phyloP scores from a whole-genome alignment of 1,140 invertebrate genomes.

The Drosophila kurseongensis region DNA sequence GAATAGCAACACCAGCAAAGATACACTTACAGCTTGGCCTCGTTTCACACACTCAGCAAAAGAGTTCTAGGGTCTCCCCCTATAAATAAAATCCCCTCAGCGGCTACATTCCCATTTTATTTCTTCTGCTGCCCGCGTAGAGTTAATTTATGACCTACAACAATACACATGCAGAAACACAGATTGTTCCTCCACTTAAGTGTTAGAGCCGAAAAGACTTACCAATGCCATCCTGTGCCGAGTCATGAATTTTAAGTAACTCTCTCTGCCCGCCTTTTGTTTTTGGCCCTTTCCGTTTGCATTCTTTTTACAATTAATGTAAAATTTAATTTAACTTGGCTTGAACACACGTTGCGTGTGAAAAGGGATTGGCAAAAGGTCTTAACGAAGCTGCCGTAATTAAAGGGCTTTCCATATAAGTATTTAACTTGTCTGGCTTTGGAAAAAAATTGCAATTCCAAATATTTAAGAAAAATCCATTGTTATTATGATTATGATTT shows the following conservation, averaged over 20 bases:
- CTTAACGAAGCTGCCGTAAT: slow-evolving; percentile 25
- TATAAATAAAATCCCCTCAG: slow-evolving; percentile 70
- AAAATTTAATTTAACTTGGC: slow-evolving; percentile 58
- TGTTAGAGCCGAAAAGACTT: slow-evolving; percentile 57
- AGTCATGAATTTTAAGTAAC: slow-evolving; percentile 78
- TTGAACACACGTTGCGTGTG: slow-evolving; percentile 49
- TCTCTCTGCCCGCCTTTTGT: slow-evolving; percentile 20
- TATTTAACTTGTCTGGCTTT: slow-evolving; percentile 29
- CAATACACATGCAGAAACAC: slow-evolving; percentile 32
- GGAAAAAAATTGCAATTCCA: slow-evolving; percentile 7
- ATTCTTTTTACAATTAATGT: slow-evolving; percentile 56
- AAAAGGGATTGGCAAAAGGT: slow-evolving; percentile 36
- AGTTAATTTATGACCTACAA: slow-evolving; percentile 75
- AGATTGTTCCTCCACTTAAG: slow-evolving; percentile 66
- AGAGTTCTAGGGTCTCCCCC: slow-evolving; percentile 32
- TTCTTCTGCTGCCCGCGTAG: slow-evolving; percentile 43
- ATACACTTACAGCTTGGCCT: slow-evolving; percentile 67
- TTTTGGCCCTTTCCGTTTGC: slow-evolving; percentile 30
- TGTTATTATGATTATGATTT: no score
- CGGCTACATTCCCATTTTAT: slow-evolving; percentile 23
- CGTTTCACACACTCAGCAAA: slow-evolving; percentile 44
- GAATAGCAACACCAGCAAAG: slow-evolving; percentile 30
- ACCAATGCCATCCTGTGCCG: slow-evolving; percentile 48
- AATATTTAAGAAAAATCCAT: no score
- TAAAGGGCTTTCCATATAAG: slow-evolving; percentile 43